Percentiles rank a stretch among this genome's conserved stretches.
Evolutionary conservation across 2,888 invertebrate species (phyloP).

Genomic region (Idaea straminata): DNA sequence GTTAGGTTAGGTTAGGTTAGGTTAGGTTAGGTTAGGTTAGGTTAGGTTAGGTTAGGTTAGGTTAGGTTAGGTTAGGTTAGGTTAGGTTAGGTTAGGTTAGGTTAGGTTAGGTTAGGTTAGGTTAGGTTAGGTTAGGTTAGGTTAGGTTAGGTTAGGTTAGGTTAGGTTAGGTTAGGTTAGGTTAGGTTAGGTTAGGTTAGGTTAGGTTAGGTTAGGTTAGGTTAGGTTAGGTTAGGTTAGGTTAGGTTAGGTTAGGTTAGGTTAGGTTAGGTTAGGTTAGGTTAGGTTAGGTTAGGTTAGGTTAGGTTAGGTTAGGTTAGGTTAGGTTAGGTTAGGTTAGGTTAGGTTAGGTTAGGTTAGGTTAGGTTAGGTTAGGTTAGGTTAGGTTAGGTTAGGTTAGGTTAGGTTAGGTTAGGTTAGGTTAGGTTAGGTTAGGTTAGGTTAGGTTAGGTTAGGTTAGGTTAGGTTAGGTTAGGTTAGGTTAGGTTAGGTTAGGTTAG

Average conservation of each 20-base stretch:
- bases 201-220: slow-evolving; percentile 11
- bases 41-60: slow-evolving; percentile 22
- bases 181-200: slow-evolving; percentile 16
- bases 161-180: slow-evolving; percentile 21
- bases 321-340: slow-evolving; percentile 6
- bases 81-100: slow-evolving; percentile 20
- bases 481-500: slow-evolving; percentile 19
- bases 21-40: slow-evolving; percentile 21
- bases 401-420: slow-evolving; percentile 23
- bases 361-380: slow-evolving; percentile 9
- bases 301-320: slow-evolving; percentile 17
- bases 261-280: slow-evolving; percentile 15
- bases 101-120: slow-evolving; percentile 16
- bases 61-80: slow-evolving; percentile 24
- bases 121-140: slow-evolving; percentile 22
- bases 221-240: slow-evolving; percentile 13
- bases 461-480: slow-evolving; percentile 18
- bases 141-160: slow-evolving; percentile 22
- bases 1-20: slow-evolving; percentile 22
- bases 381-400: slow-evolving; percentile 22
- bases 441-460: slow-evolving; percentile 19
- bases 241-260: slow-evolving; percentile 11
- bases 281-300: slow-evolving; percentile 19
- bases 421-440: slow-evolving; percentile 18
- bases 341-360: slow-evolving; percentile 9